phyloP scores from a whole-genome alignment of 1,140 invertebrate genomes.

The Wasmannia auropunctata region DNA sequence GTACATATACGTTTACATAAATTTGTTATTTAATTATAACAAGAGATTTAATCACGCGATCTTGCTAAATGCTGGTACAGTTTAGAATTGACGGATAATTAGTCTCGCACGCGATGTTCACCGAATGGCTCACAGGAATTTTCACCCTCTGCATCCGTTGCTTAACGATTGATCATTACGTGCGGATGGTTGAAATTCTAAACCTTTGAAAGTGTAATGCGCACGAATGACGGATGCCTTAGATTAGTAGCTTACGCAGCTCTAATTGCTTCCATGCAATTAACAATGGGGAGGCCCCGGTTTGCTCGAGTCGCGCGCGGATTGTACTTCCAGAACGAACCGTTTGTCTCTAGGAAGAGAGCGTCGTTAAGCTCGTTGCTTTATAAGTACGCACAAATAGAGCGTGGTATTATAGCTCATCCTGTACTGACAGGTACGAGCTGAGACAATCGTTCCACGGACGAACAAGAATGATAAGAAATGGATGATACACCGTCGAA shows the following conservation, averaged over 20 bases:
- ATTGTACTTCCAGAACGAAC: slow-evolving; percentile 5
- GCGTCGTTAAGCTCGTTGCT: slow-evolving; percentile 27
- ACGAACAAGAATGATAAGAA: not conserved
- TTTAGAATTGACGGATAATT: slow-evolving; percentile 7
- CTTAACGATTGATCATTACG: slow-evolving; percentile 40
- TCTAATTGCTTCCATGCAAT: slow-evolving; percentile 44
- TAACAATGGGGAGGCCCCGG: slow-evolving; percentile 20
- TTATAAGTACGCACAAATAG: slow-evolving; percentile 26
- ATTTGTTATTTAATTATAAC: not conserved
- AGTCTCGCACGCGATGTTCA: not conserved
- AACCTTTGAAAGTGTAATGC: slow-evolving; percentile 2
- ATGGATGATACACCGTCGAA: not conserved
- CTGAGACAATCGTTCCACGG: not conserved
- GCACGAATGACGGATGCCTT: slow-evolving; percentile 27
- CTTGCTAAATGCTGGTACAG: not conserved
- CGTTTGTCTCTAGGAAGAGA: slow-evolving; percentile 12
- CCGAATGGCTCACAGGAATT: slow-evolving; percentile 2
- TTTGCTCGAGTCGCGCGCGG: not conserved
- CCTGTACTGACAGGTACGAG: slow-evolving; percentile 2
- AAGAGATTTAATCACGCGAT: not conserved
- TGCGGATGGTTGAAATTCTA: slow-evolving; percentile 13
- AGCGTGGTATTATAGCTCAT: not conserved
- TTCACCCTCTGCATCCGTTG: slow-evolving; percentile 17
- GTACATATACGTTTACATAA: not conserved
- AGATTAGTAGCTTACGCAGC: slow-evolving; percentile 29